These are phyloP conservation scores for Gulo gulo DNA, from an alignment of 2,113 vertebrate species.

Conservation along the genomic window DNA sequence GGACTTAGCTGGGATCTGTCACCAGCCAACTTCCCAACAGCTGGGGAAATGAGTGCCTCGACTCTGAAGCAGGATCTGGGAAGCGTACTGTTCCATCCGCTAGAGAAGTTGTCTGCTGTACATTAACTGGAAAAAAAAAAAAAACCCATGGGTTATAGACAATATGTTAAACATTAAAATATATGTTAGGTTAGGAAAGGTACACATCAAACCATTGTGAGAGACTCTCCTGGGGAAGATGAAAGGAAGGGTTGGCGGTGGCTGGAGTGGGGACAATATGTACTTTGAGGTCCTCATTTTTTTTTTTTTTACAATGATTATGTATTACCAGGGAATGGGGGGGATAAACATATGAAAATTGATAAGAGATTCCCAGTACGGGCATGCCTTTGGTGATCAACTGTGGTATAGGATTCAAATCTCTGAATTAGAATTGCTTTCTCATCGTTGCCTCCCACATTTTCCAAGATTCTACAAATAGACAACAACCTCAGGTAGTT, in stretches of 20 bases:
- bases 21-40: background rate
- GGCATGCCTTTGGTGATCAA: background rate
- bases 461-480: background rate
- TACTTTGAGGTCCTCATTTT: background rate
- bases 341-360: background rate
- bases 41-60: background rate
- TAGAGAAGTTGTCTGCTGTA: too few species aligned
- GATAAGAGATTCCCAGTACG: background rate
- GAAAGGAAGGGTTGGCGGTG: background rate
- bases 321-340: background rate
- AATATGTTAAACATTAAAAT: background rate
- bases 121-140: background rate
- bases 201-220: background rate
- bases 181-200: background rate
- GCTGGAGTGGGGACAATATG: background rate
- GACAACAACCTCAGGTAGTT: background rate
- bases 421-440: background rate
- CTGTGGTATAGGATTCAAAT: background rate
- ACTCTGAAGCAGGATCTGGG: background rate
- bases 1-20: background rate
- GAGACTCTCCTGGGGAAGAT: background rate
- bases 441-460: background rate
- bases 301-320: background rate
- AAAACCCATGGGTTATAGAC: background rate
- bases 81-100: background rate